Percentiles rank a stretch among this genome's conserved stretches.
These are phyloP conservation scores for Xanthia togata DNA, from an alignment of 2,888 invertebrate genomes.

Conservation along the genomic window DNA sequence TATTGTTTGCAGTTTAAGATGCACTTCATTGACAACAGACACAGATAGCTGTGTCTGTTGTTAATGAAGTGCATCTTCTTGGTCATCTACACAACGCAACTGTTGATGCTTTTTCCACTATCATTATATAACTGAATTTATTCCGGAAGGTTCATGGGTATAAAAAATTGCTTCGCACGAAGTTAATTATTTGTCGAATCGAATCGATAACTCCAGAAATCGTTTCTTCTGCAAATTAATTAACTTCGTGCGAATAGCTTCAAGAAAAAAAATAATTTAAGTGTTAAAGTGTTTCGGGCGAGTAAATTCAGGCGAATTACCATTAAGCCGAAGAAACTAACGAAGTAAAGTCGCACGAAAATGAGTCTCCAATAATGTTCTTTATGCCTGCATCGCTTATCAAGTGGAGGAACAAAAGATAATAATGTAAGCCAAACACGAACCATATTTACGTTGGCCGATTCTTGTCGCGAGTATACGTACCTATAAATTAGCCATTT, in stretches of 20 bases:
- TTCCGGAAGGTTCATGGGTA: too few relatives aligned
- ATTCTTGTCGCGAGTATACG: slow-evolving; percentile 7
- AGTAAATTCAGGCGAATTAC: too few relatives aligned
- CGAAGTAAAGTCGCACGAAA: not conserved
- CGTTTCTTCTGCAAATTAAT: too few relatives aligned
- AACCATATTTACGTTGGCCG: not conserved
- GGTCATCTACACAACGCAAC: not conserved
- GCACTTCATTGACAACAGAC: too few relatives aligned
- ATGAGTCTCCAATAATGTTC: not conserved
- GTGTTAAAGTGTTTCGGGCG: too few relatives aligned
- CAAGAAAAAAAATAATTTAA: too few relatives aligned
- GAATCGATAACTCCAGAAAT: too few relatives aligned
- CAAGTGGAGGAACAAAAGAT: not conserved
- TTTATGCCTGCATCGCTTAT: slow-evolving; percentile 12
- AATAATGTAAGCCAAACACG: slow-evolving; percentile 26
- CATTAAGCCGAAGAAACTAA: not conserved
- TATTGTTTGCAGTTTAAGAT: too few relatives aligned
- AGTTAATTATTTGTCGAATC: too few relatives aligned
- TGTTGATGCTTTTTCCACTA: too few relatives aligned
- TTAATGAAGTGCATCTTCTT: not conserved
- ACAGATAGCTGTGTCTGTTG: not conserved
- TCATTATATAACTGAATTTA: not conserved
- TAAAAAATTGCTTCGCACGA: too few relatives aligned
- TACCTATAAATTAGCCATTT: slow-evolving; percentile 2
- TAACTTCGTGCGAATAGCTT: too few relatives aligned